phyloP scores from a whole-genome alignment of 2,888 invertebrate species.

The Nineta flava region DNA sequence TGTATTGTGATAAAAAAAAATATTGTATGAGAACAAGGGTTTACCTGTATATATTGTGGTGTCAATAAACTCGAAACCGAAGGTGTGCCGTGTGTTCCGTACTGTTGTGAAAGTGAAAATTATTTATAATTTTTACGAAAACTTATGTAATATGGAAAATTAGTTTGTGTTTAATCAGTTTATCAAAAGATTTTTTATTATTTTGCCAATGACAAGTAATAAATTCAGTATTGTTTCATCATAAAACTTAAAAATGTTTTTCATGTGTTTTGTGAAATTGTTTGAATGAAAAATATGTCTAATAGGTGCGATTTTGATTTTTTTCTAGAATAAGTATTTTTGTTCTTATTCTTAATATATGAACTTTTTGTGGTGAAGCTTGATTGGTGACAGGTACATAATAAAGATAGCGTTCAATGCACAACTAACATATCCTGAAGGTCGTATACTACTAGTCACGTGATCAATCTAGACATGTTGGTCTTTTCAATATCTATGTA shows the following conservation, averaged over 20 bases:
- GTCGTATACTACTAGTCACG: constrained; percentile 36
- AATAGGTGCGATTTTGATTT: too few species aligned
- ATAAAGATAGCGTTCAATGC: constrained; percentile 17
- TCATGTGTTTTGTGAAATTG: too few species aligned
- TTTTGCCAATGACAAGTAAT: background rate
- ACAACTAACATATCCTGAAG: constrained; percentile 27
- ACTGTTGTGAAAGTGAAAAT: constrained; percentile 27
- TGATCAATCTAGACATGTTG: constrained; percentile 19
- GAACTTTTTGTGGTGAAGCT: too few species aligned
- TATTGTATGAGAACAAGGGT: constrained; percentile 1
- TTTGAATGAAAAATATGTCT: too few species aligned
- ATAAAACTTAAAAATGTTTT: too few species aligned
- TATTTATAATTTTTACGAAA: constrained; percentile 8
- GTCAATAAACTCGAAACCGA: constrained; percentile 27
- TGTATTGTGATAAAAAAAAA: too few species aligned
- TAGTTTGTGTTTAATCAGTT: background rate
- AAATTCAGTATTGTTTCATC: background rate
- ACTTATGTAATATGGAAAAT: background rate
- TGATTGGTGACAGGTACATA: background rate
- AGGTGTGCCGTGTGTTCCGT: constrained; percentile 27
- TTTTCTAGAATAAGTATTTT: too few species aligned
- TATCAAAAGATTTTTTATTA: background rate
- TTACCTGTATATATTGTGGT: constrained; percentile 22
- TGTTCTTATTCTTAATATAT: too few species aligned
- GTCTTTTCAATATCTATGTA: background rate